phyloP scores from a whole-genome alignment of 2,797 vertebrate species.

The Balearica regulorum region DNA sequence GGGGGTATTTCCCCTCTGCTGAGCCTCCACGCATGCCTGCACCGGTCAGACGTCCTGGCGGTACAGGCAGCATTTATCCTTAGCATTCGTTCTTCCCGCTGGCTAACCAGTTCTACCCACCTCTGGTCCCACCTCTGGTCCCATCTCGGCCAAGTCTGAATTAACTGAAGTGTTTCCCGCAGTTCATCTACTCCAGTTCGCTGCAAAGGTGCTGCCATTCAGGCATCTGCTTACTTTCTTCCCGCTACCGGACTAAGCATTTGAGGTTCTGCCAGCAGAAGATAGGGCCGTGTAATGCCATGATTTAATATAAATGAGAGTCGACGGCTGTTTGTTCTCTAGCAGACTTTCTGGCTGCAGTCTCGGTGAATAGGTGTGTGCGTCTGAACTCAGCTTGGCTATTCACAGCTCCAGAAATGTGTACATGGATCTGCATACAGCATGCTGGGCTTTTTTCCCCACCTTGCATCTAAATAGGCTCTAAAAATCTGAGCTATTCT shows the following conservation, averaged over 20 bases:
- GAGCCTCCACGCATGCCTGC: neutral
- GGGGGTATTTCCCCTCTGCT: neutral
- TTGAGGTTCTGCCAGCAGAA: neutral
- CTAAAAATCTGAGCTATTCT: neutral
- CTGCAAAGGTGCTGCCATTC: neutral
- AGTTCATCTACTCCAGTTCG: neutral
- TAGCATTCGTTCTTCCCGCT: fast-evolving
- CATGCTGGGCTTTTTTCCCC: neutral
- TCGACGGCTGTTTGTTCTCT: neutral
- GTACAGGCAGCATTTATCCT: neutral
- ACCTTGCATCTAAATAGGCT: neutral
- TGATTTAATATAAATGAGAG: neutral
- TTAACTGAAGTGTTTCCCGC: neutral
- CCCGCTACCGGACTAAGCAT: neutral
- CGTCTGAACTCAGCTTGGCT: neutral
- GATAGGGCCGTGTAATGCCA: neutral
- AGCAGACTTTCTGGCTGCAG: neutral
- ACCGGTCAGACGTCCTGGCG: fast-evolving
- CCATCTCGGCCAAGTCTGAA: neutral
- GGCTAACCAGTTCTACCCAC: neutral
- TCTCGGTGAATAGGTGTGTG: neutral
- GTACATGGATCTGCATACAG: neutral
- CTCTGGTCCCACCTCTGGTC: neutral
- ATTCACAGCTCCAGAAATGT: neutral
- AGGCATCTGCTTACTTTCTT: neutral